phyloP scores from a whole-genome alignment of 2,888 invertebrate genomes.

The Girardia tigrina region DNA sequence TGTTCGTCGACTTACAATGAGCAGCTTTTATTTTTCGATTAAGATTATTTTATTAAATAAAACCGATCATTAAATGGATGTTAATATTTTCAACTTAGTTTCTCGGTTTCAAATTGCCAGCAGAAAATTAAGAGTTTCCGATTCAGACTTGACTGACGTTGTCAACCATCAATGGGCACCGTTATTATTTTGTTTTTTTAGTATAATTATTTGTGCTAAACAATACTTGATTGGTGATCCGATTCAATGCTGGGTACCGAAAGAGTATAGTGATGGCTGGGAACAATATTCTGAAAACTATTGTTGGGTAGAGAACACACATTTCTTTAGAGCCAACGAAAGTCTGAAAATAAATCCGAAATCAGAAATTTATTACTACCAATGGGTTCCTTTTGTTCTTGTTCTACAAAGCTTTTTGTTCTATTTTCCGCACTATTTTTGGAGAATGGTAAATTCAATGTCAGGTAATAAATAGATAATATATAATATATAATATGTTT shows the following conservation, averaged over 20 bases:
- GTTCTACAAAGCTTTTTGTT: conserved; percentile 24
- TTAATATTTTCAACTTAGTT: not conserved
- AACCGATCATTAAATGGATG: too few species aligned
- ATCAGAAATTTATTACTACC: conserved; percentile 30
- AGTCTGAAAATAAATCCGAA: not conserved
- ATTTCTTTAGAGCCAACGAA: conserved; percentile 25
- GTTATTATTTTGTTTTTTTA: conserved; percentile 13
- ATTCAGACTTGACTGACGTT: conserved; percentile 10
- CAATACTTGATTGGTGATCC: conserved; percentile 31
- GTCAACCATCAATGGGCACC: not conserved
- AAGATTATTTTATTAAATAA: too few species aligned
- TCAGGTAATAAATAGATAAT: too few species aligned
- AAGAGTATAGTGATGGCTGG: conserved; percentile 21
- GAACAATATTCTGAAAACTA: conserved; percentile 32
- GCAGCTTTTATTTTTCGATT: too few species aligned
- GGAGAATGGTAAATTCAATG: conserved; percentile 15
- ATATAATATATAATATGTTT: too few species aligned
- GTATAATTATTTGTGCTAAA: conserved; percentile 14
- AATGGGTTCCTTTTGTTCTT: conserved; percentile 33
- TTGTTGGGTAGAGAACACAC: conserved; percentile 32
- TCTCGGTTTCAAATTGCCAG: conserved; percentile 27
- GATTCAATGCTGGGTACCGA: conserved; percentile 31
- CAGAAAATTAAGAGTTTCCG: conserved; percentile 27
- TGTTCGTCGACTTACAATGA: too few species aligned
- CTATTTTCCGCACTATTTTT: conserved; percentile 21